phyloP scores from a whole-genome alignment of 2,113 vertebrate species.

The Lepidothrix coronata region DNA sequence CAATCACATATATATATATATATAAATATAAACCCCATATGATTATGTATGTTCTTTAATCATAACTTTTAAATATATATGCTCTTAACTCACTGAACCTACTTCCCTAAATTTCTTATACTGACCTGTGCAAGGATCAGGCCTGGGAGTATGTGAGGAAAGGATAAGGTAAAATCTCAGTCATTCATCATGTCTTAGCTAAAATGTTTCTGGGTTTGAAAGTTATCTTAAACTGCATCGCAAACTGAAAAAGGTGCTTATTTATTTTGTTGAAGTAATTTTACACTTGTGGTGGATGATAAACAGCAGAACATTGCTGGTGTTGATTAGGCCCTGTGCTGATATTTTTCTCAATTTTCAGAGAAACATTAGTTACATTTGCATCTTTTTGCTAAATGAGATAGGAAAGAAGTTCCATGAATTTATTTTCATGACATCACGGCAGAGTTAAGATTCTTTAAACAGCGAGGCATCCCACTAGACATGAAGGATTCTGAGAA shows the following conservation, averaged over 20 bases:
- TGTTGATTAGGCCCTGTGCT: conserved; percentile 6
- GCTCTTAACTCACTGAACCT: neutral
- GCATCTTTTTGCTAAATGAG: conserved; percentile 39
- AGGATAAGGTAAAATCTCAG: neutral
- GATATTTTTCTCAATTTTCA: conserved; percentile 39
- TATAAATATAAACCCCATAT: neutral
- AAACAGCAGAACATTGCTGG: neutral
- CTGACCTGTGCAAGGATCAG: neutral
- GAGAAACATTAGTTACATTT: conserved; percentile 46
- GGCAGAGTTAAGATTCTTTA: conserved; percentile 3
- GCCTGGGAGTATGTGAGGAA: neutral
- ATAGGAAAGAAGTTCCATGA: neutral
- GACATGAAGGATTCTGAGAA: conserved; percentile 11
- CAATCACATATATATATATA: neutral
- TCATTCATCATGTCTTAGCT: neutral
- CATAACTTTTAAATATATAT: neutral
- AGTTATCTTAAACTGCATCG: neutral
- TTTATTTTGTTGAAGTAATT: conserved; percentile 8
- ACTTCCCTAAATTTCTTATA: neutral
- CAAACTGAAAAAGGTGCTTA: neutral
- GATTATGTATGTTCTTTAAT: neutral
- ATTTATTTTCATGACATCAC: conserved; percentile 52
- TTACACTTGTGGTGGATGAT: neutral
- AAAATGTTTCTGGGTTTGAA: neutral
- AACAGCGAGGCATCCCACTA: conserved; percentile 42